Conservation (phyloP, 2,113 vertebrate genomes). For the Prunella himalayana region DNA sequence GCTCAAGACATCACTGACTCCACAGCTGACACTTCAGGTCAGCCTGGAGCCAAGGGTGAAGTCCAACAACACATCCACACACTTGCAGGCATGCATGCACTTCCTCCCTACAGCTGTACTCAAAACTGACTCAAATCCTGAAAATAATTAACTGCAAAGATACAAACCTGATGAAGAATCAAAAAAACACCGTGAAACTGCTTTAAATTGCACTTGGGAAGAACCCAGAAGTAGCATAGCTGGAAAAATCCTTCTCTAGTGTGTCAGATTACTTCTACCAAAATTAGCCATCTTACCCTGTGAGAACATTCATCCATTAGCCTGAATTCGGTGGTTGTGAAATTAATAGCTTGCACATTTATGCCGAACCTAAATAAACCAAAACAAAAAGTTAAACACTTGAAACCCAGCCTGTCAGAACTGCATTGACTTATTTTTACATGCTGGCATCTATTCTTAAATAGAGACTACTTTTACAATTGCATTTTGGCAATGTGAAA, state of each 20-base stretch:
- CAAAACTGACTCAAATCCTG: background rate
- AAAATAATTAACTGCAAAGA: background rate
- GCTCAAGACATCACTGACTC: background rate
- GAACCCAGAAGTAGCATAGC: background rate
- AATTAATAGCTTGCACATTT: conserved; percentile 83
- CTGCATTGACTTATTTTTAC: background rate
- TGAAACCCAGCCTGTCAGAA: background rate
- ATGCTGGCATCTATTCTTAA: background rate
- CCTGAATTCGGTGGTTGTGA: conserved; percentile 88
- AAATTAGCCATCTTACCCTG: conserved; percentile 61
- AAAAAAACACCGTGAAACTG: background rate
- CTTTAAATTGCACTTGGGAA: background rate
- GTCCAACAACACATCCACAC: background rate
- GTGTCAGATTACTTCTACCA: background rate
- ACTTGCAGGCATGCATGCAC: accelerated
- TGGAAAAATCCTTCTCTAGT: background rate
- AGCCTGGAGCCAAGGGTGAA: background rate
- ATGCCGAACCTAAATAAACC: conserved; percentile 84
- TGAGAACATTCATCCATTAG: conserved; percentile 72
- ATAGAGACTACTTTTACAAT: background rate
- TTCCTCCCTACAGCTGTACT: background rate
- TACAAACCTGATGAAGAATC: background rate
- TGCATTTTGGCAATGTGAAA: background rate
- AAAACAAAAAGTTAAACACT: background rate
- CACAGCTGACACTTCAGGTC: background rate